These are phyloP conservation scores for Heliconius himera DNA, from an alignment of 1,140 invertebrate species.

Conservation along the genomic window DNA sequence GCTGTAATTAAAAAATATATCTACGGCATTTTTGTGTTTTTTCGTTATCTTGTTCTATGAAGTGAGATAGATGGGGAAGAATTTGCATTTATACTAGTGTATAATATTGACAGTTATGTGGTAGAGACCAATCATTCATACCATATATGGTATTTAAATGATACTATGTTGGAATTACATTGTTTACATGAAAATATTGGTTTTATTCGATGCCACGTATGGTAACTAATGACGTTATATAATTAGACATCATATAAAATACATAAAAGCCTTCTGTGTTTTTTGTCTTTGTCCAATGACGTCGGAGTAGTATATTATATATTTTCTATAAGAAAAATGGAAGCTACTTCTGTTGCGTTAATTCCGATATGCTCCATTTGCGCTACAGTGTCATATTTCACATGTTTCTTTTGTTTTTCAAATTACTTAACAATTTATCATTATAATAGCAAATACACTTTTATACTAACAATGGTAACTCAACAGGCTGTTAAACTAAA, in stretches of 20 bases:
- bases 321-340: too few relatives aligned
- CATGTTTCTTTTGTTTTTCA: background rate
- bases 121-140: background rate
- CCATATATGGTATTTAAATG: background rate
- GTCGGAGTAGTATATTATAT: too few relatives aligned
- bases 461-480: slow-evolving; percentile 9
- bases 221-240: background rate
- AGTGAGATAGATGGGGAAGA: background rate
- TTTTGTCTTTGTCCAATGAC: too few relatives aligned
- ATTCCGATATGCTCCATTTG: too few relatives aligned
- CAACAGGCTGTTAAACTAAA: slow-evolving; percentile 34
- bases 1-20: background rate
- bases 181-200: background rate
- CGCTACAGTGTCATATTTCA: too few relatives aligned
- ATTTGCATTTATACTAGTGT: background rate
- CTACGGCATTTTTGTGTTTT: background rate
- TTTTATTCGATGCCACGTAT: background rate
- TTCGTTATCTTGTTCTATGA: background rate
- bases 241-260: too few relatives aligned
- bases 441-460: background rate
- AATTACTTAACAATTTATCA: background rate
- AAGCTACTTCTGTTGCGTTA: too few relatives aligned
- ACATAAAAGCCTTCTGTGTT: too few relatives aligned
- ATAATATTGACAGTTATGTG: background rate
- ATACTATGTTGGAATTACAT: background rate